Conservation (phyloP, 1,140 invertebrate species). For the Dinoponera quadriceps region DNA sequence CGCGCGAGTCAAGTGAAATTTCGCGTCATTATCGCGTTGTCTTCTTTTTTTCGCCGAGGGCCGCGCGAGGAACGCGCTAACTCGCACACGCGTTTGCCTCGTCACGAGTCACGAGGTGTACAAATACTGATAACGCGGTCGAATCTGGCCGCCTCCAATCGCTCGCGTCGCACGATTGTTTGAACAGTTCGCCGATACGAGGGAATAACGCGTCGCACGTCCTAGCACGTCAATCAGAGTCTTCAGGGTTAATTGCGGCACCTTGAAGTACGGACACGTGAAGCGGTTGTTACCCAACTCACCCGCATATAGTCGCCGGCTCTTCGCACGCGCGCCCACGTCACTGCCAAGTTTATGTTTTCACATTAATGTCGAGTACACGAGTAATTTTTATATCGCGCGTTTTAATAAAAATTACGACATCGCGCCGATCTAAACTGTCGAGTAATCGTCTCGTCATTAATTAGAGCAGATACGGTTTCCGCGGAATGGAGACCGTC, state of each 20-base stretch:
- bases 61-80: slow-evolving; percentile 21
- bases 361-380: too few species aligned
- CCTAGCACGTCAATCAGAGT: neutral
- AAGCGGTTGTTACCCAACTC: neutral
- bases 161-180: slow-evolving; percentile 24
- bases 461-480: too few species aligned
- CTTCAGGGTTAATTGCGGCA: slow-evolving; percentile 48
- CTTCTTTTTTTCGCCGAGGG: neutral
- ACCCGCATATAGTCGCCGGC: slow-evolving; percentile 1
- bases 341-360: neutral
- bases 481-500: too few species aligned
- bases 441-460: too few species aligned
- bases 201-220: neutral
- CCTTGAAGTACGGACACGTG: slow-evolving; percentile 25
- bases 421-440: too few species aligned
- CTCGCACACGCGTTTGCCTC: slow-evolving; percentile 21
- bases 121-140: slow-evolving; percentile 49
- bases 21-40: slow-evolving; percentile 15
- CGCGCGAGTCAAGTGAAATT: slow-evolving; percentile 14
- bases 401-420: too few species aligned
- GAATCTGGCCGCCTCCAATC: neutral
- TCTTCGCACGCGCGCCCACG: neutral
- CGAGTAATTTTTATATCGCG: neutral
- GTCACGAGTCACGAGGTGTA: slow-evolving; percentile 20
- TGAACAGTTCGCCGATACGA: slow-evolving; percentile 29